Evolutionary conservation across 2,888 invertebrate genomes (phyloP), one percentile per base, ranked within the genome.

Genomic region (Caenorhabditis wallacei): DNA sequence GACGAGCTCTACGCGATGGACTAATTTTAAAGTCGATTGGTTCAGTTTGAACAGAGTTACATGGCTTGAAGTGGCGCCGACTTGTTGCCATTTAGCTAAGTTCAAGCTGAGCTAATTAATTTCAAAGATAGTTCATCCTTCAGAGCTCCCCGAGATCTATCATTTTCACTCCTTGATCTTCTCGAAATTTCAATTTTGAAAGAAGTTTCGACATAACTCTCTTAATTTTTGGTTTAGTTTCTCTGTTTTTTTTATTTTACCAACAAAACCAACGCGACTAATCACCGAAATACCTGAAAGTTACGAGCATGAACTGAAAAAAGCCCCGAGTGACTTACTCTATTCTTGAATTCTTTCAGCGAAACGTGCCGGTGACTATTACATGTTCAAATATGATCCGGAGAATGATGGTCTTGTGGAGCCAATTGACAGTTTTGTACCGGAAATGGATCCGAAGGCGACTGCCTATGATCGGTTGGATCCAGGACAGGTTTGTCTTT

Each of bases 361-460:
- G 68, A 95, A 98, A 80, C 95, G 98, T 68, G 97, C 97, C 81
- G 99, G 98, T 20, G 99, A 99, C 93, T 98, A 99, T 93, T 98
- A 97, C 93, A 97, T 99, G 97, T 99, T 99, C 93, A 97, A 98
- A 92, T 97, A 97, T 88, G 94, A 92, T 46, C 90, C 92, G 16
- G 87, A 87, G 61, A 81, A 81, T 22, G 90, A 91, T 70, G 89
- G 89, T 56, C 84, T 90, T 18, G 85, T 85, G 22, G 82, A 83
- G 26, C 90, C 90, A 11, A 86, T 87, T 10, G 89, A 91, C 46
- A 85, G 85, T 20, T 90, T 86, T 63, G 91, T 92, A 22, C 90
- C 92, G 0, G 92, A 92, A 81, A 76, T 86, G 43, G 87, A 88
- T 51, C 91, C 91, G 16, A 78, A 82, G 43, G 89, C 88, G 8